Evolutionary conservation across 2,888 invertebrate genomes (phyloP), one percentile per base, ranked within the genome.

Genomic region (Dasysyrphus albostriatus): DNA sequence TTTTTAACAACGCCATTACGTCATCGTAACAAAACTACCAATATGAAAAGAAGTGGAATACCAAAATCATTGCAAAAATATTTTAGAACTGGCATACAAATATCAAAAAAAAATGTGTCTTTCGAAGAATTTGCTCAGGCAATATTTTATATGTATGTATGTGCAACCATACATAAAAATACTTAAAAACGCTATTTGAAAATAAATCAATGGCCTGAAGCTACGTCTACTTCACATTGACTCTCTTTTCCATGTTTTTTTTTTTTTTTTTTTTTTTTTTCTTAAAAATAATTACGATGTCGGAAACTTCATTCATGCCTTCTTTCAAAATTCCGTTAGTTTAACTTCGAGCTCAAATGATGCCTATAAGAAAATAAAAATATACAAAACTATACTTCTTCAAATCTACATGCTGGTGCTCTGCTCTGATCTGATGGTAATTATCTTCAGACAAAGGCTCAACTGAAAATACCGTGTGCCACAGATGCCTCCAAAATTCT

Each of bases 291-390:
- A 63, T 78, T 69, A 49, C 29, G 42, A 51, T 73, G 78, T 59
- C 83, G 78, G 78, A 83, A 78, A 83, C 67, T 78, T 78, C 73
- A 83, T 73, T 83, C 83, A 83, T 78, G 67, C 32, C 39, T 44
- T 65, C 37, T 59, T 14, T 59, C 37, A 6, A 61, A 47, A 61
- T 61, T 78, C 83, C 83, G 83, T 83, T 83, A 83, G 67, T 44
- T 83, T 73, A 47, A 59, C 78, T 73, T 67, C 32, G 19, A 54
- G 67, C 61, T 63, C 77, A 1, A 7, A 32, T 32, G 32, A 24
- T 49, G 19, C 24, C 32, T n/a, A 12, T 8, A 34, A 37, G 24
- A 74, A 39, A 44, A 59, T 14, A 56, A 56, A 12, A 58, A 44
- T 42, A 80, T n/a, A 19, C 65, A 59, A 32, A 67, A 72, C 56